Base-by-base conservation (phyloP, 2,888 invertebrate species). In the Pomacea canaliculata region DNA sequence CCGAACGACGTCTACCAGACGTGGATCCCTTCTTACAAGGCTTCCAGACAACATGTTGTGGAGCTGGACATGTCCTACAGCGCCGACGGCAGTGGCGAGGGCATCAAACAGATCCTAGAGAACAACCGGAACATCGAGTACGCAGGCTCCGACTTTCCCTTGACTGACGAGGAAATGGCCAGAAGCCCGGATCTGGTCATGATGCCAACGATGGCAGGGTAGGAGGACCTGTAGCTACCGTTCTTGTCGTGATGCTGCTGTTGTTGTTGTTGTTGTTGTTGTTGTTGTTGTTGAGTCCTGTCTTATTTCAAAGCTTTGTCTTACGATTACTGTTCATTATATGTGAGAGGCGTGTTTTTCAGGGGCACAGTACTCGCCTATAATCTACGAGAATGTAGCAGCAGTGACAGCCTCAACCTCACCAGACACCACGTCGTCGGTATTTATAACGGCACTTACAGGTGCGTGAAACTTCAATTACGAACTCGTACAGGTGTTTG, bases 181-280 rank as follows among this genome's bases (percentile, higher is more conserved):
- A 48, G 70, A 1, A 69, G 82, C 68, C 83, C 84, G 0, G 84
- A 87, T 71, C 79, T 87, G 0, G 73, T 76, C 37, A 81, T 84
- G 67, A 83, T 88, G 51, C 88, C 87, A n/a, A 85, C 85, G 0
- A 81, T 88, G 80, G 87, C 87, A 48, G 88, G 88, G 88, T 88
- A 83, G 78, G 84, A 77, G 19, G 23, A 56, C 68, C 37, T 27
- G 18, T 16, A 56, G 4, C 51, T 8, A 4, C 12, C 4, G 51
- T 10, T 56, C 51, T 2, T 10, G 10, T 56, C 16, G 16, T 13
- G 12, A 16, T 13, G 51, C 1, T 13, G 12, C 0, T 13, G 12
- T 13, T 13, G 51, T 16, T 13, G 16, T 16, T 16, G 12, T 56
- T 16, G 10, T 16, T 13, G 12, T 51, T 51, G 7, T 1, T 7